Evolutionary conservation across 2,888 invertebrate species (phyloP), one percentile per base, ranked within the genome.

Genomic region (Ophion ventricosus): DNA sequence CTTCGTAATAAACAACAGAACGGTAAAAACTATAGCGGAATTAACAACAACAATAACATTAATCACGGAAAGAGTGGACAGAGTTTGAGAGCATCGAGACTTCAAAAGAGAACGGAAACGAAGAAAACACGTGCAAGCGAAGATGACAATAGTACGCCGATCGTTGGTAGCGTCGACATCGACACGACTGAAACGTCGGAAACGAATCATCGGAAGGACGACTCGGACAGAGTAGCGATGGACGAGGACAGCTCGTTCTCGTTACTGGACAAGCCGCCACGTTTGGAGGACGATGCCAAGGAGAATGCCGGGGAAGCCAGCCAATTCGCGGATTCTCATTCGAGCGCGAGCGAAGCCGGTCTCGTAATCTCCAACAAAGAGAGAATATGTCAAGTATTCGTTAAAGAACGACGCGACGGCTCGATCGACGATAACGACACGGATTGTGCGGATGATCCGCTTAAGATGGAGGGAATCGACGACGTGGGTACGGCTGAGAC

Each of bases 1-100:
- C 89, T 93, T n/a, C 90, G 93, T 67, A 93, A 93, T 82, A 93
- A 93, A 87, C 90, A 91, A 87, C 92, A 92, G 82, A 85, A 89
- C 40, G 83, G 75, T 25, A 87, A 83, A 67, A 79, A 83, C 40
- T 85, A 88, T 20, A 87, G 84, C 59, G 49, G 29, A 54, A 59
- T 82, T 76, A 87, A 85, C 66, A 87, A 85, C 80, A 87, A 85
- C 80, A 87, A 81, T 74, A 85, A 85, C 70, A 87, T 86, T 66
- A 85, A 74, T 29, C 78, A 84, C 82, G 84, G 88, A 43, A 91
- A 90, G 85, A 87, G 88, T 85, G 89, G 89, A 82, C 92, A 91
- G 79, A 92, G 92, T 80, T 88, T 93, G 80, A 90, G 93, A 87
- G 90, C 93, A 79, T 93, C 93, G 85, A 92, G 93, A 83, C 89